A percentile compares a stretch with the other conserved stretches of the same genome.
phyloP scores from a whole-genome alignment of 2,113 vertebrate species.

The Epinephelus lanceolatus region DNA sequence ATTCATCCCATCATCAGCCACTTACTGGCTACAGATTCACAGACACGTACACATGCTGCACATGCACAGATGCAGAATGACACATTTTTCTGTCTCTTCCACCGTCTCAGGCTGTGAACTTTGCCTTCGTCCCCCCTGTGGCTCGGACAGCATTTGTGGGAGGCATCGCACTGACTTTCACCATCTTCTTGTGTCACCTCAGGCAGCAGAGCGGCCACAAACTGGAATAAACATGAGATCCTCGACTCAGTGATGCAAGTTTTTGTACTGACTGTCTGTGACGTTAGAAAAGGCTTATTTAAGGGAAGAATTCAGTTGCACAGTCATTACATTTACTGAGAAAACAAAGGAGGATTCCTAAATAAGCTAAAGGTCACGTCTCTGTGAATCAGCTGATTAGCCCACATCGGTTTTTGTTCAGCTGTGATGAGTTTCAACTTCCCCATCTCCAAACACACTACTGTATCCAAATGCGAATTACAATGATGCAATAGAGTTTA shows the following conservation, averaged over 20 bases:
- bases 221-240: conserved; percentile 30
- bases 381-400: background rate
- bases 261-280: background rate
- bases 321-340: background rate
- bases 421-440: background rate
- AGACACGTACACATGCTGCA: background rate
- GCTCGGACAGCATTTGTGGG: conserved; percentile 84
- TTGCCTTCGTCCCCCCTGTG: conserved; percentile 83
- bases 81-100: background rate
- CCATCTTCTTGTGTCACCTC: conserved; percentile 84
- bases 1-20: background rate
- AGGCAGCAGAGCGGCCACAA: conserved; percentile 67
- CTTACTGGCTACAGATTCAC: background rate
- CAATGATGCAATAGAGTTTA: background rate
- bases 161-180: conserved; percentile 80
- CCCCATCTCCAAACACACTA: background rate
- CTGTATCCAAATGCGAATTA: background rate
- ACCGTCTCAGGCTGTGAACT: conserved; percentile 82
- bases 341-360: background rate
- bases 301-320: background rate
- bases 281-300: background rate
- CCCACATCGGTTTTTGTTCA: background rate
- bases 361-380: background rate
- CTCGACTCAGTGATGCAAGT: background rate
- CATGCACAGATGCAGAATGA: background rate